These are phyloP conservation scores for Eupithecia pulchellata DNA, from an alignment of 2,888 invertebrate species.

Conservation along the genomic window DNA sequence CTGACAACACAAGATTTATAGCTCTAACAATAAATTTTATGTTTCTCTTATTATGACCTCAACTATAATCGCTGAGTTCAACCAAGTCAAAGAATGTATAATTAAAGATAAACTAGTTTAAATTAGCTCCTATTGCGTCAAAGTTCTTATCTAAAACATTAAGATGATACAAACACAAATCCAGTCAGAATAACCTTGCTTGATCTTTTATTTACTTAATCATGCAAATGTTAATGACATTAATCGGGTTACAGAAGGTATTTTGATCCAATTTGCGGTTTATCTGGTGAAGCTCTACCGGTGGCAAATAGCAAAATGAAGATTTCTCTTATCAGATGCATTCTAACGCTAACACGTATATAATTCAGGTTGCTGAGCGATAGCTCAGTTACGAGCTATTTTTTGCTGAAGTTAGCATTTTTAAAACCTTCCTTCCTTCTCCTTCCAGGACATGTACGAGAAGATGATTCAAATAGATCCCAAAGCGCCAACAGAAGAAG, in stretches of 20 bases:
- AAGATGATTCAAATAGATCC: conserved; percentile 98
- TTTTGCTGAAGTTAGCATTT: background rate
- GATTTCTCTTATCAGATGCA: background rate
- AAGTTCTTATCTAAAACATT: conserved; percentile 38
- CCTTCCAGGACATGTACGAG: conserved; percentile 95
- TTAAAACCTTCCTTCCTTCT: conserved; percentile 16
- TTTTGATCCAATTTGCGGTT: background rate
- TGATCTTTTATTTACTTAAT: background rate
- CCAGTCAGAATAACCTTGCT: conserved; percentile 8
- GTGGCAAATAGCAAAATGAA: background rate
- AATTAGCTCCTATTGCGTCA: conserved; percentile 54
- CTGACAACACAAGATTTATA: conserved; percentile 7
- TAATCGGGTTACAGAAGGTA: background rate
- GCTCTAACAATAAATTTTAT: conserved; percentile 25
- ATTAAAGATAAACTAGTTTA: conserved; percentile 53
- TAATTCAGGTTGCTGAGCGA: background rate
- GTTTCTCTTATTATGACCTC: conserved; percentile 31
- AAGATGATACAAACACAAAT: conserved; percentile 26
- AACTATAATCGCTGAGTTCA: conserved; percentile 40
- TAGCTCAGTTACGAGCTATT: no score
- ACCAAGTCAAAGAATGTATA: conserved; percentile 51
- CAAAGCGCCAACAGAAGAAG: conserved; percentile 94
- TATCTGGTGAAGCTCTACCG: no score
- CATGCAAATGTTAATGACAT: background rate
- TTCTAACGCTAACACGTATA: background rate